phyloP scores from a whole-genome alignment of 2,888 invertebrate genomes.

The Reticulitermes lucifugus region DNA sequence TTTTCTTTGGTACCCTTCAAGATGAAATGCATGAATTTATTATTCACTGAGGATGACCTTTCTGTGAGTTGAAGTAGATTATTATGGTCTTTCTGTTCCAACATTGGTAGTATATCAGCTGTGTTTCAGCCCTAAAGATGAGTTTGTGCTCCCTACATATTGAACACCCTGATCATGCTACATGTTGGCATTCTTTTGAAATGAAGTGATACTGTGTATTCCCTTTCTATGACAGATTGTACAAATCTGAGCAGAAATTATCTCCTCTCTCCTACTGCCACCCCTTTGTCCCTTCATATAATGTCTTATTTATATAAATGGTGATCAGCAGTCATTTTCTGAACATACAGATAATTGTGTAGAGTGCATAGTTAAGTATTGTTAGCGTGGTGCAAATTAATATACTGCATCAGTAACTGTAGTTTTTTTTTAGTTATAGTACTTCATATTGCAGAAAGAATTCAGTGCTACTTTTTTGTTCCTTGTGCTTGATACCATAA shows the following conservation, averaged over 20 bases:
- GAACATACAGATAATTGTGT: neutral
- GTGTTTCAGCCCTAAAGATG: neutral
- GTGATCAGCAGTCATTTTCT: neutral
- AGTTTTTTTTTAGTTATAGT: constrained; percentile 2
- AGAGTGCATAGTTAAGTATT: neutral
- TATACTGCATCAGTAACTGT: neutral
- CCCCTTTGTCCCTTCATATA: neutral
- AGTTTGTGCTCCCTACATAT: neutral
- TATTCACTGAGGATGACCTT: neutral
- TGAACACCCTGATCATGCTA: neutral
- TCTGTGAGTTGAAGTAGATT: too few relatives aligned
- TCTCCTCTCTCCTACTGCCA: constrained; percentile 13
- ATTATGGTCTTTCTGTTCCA: too few relatives aligned
- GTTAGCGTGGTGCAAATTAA: neutral
- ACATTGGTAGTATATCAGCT: too few relatives aligned
- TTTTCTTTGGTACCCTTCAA: neutral
- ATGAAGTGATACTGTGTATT: constrained; percentile 26
- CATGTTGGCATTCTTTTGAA: neutral
- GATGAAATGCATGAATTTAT: neutral
- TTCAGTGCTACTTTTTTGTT: neutral
- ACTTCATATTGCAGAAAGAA: constrained; percentile 24
- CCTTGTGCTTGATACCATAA: neutral
- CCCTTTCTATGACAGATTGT: constrained; percentile 10
- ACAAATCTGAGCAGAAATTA: constrained; percentile 24
- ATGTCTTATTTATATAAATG: neutral